Evolutionary conservation across 2,113 vertebrate species (phyloP), one percentile per base, ranked within the genome.

Genomic region (Tapirus terrestris): DNA sequence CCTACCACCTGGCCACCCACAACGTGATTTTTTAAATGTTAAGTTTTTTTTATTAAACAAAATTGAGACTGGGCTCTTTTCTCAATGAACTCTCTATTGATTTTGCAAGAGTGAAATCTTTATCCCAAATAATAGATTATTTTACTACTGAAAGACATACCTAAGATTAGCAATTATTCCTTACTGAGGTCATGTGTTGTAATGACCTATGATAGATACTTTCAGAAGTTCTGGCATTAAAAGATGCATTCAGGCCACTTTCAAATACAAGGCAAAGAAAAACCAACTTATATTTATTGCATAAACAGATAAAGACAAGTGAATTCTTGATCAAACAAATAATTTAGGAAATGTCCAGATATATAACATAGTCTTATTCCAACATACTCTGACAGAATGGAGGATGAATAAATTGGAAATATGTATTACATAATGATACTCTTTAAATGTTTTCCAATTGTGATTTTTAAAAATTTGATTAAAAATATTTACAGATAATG

Each of bases 241-340:
- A 81, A 63, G 16, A 70, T 51, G 18, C n/a, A 84, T 84, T 79
- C 27, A 65, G 17, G 25, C 17, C 75, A 3, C 5, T 93, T 96
- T 94, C 73, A 94, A 94, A 68, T 16, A 87, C 9, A 81, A 91
- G 36, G 29, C 13, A 65, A 83, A 51, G 25, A 77, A 88, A 97
- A 73, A 14, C 3, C 77, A 91, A 84, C 9, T 75, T 92, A 87
- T 29, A 75, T 61, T 1, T 68, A 12, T 70, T 68, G 36, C 33
- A 88, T 56, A 90, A 93, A 87, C 3, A 79, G 9, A 36, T 60
- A 65, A 91, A 93, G 16, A 31, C 1, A 91, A 85, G 81, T 39
- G 16, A 45, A 90, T 94, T 43, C 10, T 77, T 65, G 11, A 61
- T 43, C 16, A 33, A 96, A 96, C 72, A 18, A 91, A 58, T 36